Base-by-base conservation (phyloP, 2,113 vertebrate genomes). In the Labeo catla region DNA sequence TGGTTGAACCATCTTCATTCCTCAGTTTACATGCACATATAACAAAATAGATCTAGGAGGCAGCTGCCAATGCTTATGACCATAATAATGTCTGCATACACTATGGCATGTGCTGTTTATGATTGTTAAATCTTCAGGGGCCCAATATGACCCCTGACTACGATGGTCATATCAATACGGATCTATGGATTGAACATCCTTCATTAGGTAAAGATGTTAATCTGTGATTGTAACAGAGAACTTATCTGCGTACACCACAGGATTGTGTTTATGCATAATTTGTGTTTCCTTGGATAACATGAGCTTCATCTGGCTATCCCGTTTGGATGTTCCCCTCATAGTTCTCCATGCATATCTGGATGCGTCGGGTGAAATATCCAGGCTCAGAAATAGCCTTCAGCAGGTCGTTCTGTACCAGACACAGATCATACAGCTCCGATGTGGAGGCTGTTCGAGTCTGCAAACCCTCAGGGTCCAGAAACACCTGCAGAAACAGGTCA, bases 371-470 rank as follows among this genome's bases (percentile, higher is more conserved):
- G 94, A 98, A 98, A 93, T 97, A 98, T 90, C 89, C 86, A 8
- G 90, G 91, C 1, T 98, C 92, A 0, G 96, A 91, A 28, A 98
- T 97, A 89, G 97, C 97, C 78, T 90, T 91, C 70, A 98, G 95
- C 72, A 98, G 95, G 90, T 98, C 88, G 0, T 93, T 97, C 92
- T 97, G 97, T 84, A 98, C 94, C 88, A 98, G 90, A 39, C 95
- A 94, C 83, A 97, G 0, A 39, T 96, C 90, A 0, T 96, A 96
- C 16, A 98, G 94, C 90, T 97, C 96, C 0, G 94, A 94, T 21
- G 93, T 96, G 86, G 92, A 94, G 11, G 89, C 93, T 0, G 49
- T 87, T 21, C 93, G 93, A 12, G 93, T 91, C 76, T 92, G 90
- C 2, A 85, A 13, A 36, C 93, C 90, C 61, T 73, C 93, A 5